Evolutionary conservation across 2,888 invertebrate genomes (phyloP).

Genomic region (Rapana venosa): DNA sequence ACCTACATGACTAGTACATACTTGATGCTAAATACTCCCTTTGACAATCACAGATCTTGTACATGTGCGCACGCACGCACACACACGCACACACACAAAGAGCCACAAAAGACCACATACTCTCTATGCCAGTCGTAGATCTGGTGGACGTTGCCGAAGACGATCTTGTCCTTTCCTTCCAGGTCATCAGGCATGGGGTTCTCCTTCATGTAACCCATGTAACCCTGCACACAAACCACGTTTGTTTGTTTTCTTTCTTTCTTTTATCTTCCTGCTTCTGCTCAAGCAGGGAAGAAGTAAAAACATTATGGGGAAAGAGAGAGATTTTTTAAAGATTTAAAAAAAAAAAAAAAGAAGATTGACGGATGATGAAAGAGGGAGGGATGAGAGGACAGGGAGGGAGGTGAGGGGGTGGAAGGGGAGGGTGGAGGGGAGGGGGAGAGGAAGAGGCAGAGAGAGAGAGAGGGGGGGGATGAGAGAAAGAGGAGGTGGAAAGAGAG

Average conservation of each 20-base stretch:
- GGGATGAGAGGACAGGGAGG: too few relatives aligned
- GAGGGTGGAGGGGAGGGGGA: too few relatives aligned
- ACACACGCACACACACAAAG: not conserved
- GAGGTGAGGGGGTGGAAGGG: too few relatives aligned
- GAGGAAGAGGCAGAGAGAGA: too few relatives aligned
- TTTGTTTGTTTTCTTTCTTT: not conserved
- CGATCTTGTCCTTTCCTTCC: slow-evolving; percentile 94
- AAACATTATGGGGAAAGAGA: too few relatives aligned
- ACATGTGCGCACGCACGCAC: not conserved
- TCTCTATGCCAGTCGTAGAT: slow-evolving; percentile 99
- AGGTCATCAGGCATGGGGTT: slow-evolving; percentile 71
- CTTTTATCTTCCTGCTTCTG: too few relatives aligned
- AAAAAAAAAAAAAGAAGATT: too few relatives aligned
- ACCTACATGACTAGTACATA: not conserved
- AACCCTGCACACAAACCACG: not conserved
- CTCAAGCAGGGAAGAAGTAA: too few relatives aligned
- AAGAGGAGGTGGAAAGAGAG: too few relatives aligned
- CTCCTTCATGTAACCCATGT: slow-evolving; percentile 18
- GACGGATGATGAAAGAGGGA: too few relatives aligned
- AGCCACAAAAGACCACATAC: slow-evolving; percentile 81
- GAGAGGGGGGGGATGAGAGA: too few relatives aligned
- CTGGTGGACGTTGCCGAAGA: slow-evolving; percentile 97
- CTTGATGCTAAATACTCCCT: not conserved
- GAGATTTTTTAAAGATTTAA: too few relatives aligned
- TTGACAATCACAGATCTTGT: not conserved